phyloP scores from a whole-genome alignment of 2,797 vertebrate species.

The Periparus ater region DNA sequence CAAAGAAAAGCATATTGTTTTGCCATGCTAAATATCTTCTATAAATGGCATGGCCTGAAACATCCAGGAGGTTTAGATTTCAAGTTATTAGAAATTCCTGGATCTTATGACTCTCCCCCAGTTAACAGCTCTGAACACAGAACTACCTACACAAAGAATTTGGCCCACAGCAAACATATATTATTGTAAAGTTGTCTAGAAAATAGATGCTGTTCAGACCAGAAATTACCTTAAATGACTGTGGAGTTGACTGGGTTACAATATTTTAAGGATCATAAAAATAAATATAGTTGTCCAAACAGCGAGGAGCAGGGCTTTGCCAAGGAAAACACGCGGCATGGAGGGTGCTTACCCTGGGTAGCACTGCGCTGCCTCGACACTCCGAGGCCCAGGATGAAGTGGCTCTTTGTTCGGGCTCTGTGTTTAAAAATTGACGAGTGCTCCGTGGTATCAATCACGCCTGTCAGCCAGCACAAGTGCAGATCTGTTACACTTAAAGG shows the following conservation, averaged over 20 bases:
- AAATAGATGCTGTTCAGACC: constrained; percentile 68
- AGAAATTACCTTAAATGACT: constrained; percentile 69
- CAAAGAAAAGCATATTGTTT: background rate
- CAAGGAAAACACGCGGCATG: constrained; percentile 73
- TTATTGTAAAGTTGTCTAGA: constrained; percentile 67
- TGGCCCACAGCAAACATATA: constrained; percentile 59
- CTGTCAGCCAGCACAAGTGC: constrained; percentile 75
- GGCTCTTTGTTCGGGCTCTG: constrained; percentile 78
- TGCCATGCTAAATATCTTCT: background rate
- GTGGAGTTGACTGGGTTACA: constrained; percentile 63
- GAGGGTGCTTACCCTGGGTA: constrained; percentile 56
- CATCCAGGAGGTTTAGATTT: background rate
- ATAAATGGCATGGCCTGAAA: background rate
- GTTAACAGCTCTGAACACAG: background rate
- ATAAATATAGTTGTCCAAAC: constrained; percentile 81
- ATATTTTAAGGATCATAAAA: constrained; percentile 75
- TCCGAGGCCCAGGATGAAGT: constrained; percentile 67
- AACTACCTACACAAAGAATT: constrained; percentile 51
- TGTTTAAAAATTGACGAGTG: constrained; percentile 77
- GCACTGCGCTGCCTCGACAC: constrained; percentile 57
- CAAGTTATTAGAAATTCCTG: constrained; percentile 6
- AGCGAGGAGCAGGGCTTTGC: constrained; percentile 61
- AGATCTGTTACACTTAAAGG: constrained; percentile 77
- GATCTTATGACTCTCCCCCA: background rate
- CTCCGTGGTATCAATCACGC: constrained; percentile 77